phyloP scores from a whole-genome alignment of 53 echinoderm and acorn worm species.

The Antedon mediterranea region DNA sequence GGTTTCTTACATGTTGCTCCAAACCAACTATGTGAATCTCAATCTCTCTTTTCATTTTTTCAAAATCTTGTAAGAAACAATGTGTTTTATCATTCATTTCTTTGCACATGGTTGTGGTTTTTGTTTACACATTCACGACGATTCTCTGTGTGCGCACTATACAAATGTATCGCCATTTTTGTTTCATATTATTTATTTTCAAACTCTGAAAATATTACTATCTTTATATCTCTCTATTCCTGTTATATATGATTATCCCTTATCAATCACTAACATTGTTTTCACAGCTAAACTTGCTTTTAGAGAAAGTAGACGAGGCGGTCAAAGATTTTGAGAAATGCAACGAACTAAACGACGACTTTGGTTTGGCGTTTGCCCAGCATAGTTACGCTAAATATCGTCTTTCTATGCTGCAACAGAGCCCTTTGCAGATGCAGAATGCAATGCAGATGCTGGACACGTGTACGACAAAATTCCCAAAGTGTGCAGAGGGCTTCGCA shows the following conservation, averaged over 20 bases:
- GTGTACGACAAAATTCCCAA: constrained; percentile 55
- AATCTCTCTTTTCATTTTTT: too few relatives aligned
- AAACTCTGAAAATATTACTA: neutral
- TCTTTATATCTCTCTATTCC: neutral
- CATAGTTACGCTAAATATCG: constrained; percentile 87
- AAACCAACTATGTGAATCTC: too few relatives aligned
- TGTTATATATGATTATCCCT: neutral
- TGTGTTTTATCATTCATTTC: too few relatives aligned
- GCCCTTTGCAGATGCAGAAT: constrained; percentile 85
- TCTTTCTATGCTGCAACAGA: constrained; percentile 52
- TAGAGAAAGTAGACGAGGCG: constrained; percentile 74
- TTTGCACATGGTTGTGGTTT: too few relatives aligned
- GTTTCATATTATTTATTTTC: too few relatives aligned
- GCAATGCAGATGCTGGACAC: constrained; percentile 64
- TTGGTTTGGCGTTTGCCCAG: constrained; percentile 92
- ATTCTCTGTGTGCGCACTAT: too few relatives aligned
- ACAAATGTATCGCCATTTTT: too few relatives aligned
- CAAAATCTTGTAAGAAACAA: too few relatives aligned
- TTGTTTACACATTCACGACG: too few relatives aligned
- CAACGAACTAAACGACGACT: constrained; percentile 44
- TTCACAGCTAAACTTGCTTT: constrained; percentile 59
- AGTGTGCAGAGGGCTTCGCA: constrained; percentile 83
- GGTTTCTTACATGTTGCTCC: too few relatives aligned
- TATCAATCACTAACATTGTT: neutral
- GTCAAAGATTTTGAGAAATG: constrained; percentile 91